These are phyloP conservation scores for Drosophila kanekoi DNA, from an alignment of 2,888 invertebrate species.

Conservation along the genomic window DNA sequence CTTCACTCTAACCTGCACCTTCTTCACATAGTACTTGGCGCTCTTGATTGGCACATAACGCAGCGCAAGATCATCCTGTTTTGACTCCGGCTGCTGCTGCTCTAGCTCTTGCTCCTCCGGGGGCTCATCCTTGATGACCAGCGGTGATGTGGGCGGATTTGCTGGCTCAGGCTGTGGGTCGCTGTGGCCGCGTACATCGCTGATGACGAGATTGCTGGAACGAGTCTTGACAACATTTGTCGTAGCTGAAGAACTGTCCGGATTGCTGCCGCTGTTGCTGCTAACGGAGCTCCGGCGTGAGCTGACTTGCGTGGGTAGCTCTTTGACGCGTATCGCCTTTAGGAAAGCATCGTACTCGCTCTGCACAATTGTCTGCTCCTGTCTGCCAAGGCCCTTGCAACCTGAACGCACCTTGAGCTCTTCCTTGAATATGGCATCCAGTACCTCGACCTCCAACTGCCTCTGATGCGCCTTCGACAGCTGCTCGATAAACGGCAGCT, in stretches of 20 bases:
- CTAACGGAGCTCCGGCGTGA: background rate
- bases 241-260: background rate
- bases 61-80: background rate
- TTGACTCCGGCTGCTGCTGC: background rate
- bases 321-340: constrained; percentile 55
- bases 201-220: constrained; percentile 8
- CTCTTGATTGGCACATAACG: constrained; percentile 37
- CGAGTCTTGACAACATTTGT: background rate
- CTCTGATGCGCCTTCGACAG: constrained; percentile 47
- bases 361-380: constrained; percentile 21
- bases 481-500: constrained; percentile 43
- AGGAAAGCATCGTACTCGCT: constrained; percentile 63
- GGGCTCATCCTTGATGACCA: constrained; percentile 8
- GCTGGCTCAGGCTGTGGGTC: background rate
- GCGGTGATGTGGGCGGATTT: background rate
- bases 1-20: constrained; percentile 50
- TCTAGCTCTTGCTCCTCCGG: background rate
- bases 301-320: constrained; percentile 11
- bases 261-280: background rate
- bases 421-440: constrained; percentile 59
- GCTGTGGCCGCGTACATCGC: constrained; percentile 9
- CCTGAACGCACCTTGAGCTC: constrained; percentile 40
- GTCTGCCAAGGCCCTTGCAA: background rate
- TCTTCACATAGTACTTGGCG: constrained; percentile 49
- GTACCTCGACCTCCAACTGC: constrained; percentile 70